Conservation (phyloP, 2,888 invertebrate genomes). For the Dicyrtomina minuta region DNA sequence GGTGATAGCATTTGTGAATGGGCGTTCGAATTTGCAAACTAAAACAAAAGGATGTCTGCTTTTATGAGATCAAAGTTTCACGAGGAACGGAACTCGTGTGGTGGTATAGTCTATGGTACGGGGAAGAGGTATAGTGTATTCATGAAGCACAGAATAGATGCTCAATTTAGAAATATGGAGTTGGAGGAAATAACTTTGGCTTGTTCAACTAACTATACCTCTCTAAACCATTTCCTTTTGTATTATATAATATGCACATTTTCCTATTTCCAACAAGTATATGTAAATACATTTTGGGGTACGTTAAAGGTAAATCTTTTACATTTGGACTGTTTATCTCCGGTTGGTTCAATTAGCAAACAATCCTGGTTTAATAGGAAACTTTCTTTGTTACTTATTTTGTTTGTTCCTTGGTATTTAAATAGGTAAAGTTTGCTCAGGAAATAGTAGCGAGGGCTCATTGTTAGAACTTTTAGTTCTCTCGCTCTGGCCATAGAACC, state of each 20-base stretch:
- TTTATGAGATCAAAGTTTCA: constrained; percentile 19
- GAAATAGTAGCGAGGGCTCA: too few relatives aligned
- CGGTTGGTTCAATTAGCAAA: constrained; percentile 2
- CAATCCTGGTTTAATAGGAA: constrained; percentile 2
- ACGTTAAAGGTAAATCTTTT: constrained; percentile 20
- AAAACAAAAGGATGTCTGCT: constrained; percentile 24
- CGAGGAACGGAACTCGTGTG: not conserved
- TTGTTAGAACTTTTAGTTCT: too few relatives aligned
- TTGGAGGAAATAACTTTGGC: too few relatives aligned
- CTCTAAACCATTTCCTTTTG: not conserved
- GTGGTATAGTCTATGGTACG: too few relatives aligned
- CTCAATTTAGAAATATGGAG: too few relatives aligned
- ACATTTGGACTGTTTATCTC: constrained; percentile 11
- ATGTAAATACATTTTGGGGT: constrained; percentile 10
- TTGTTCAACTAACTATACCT: not conserved
- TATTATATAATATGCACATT: not conserved
- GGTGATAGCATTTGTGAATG: not conserved
- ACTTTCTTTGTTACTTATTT: not conserved
- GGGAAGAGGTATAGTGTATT: too few relatives aligned
- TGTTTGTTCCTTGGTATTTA: too few relatives aligned
- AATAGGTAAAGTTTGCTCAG: too few relatives aligned
- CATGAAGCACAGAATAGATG: not conserved
- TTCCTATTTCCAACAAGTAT: not conserved
- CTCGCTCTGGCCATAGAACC: too few relatives aligned
- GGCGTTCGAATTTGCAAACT: constrained; percentile 14